Percentiles rank a stretch among this genome's conserved stretches.
phyloP scores from a whole-genome alignment of 2,888 invertebrate genomes.

The Pristionchus maxplancki region DNA sequence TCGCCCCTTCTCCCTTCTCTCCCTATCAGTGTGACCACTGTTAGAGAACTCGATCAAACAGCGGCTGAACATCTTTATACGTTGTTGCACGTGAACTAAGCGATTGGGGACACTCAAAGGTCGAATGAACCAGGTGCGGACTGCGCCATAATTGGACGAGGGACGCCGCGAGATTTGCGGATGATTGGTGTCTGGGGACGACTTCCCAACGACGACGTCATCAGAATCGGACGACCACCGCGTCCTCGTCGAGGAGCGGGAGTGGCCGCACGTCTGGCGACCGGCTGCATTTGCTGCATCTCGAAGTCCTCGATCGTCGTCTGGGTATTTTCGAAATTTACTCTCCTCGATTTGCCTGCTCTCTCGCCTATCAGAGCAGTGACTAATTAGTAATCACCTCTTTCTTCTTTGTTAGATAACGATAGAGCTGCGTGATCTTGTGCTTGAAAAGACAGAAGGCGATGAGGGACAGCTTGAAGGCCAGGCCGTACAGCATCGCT shows the following conservation, averaged over 20 bases:
- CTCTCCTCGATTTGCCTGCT: too few species aligned
- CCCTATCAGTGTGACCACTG: neutral
- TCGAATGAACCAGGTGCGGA: neutral
- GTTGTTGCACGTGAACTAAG: neutral
- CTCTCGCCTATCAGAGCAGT: too few species aligned
- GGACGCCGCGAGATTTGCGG: neutral
- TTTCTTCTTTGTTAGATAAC: neutral
- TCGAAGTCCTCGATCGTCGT: neutral
- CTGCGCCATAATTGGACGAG: neutral
- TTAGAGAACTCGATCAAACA: neutral
- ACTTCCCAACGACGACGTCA: neutral
- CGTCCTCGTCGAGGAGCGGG: neutral
- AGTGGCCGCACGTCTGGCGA: neutral
- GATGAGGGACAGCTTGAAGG: conserved; percentile 10
- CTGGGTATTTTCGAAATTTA: too few species aligned
- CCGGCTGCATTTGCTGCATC: neutral
- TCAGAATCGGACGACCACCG: neutral
- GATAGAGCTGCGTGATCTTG: neutral
- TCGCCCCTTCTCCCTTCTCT: neutral
- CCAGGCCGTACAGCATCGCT: neutral
- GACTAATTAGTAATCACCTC: too few species aligned
- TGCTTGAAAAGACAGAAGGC: neutral
- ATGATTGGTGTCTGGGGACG: neutral
- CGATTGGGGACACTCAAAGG: neutral
- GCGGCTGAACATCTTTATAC: neutral